Evolutionary conservation across 2,113 vertebrate genomes (phyloP), one percentile per base, ranked within the genome.

Genomic region (Platycercus adscitus): DNA sequence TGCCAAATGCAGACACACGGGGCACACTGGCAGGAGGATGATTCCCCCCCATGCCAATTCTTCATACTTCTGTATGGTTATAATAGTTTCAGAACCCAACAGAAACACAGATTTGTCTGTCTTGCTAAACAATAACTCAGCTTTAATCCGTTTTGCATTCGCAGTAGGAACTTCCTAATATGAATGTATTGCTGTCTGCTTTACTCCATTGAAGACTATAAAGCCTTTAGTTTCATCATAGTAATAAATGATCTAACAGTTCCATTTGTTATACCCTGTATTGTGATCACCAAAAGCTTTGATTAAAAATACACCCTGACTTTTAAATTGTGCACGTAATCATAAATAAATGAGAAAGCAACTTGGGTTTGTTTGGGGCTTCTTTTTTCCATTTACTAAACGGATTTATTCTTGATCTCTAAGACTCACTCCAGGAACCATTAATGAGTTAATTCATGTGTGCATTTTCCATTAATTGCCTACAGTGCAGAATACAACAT

Each of bases 111-210:
- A 82, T 95, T 97, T 87, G 73, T 91, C 88, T 41, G 49, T 66
- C 89, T 68, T 92, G 60, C 87, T 73, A 88, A 97, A 86, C 58
- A 73, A 24, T 79, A 95, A 69, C 95, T 97, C 96, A 90, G 47
- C 58, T 95, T 94, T 95, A 91, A 88, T 92, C 94, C 56, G 73
- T 87, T 95, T 96, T 96, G 97, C 44, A 63, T 92, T 94, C 94
- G 83, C 85, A 94, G 75, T 90, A 91, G 93, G 83, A 96, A 71
- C 71, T 64, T 81, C 52, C 71, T 91, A 75, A 68, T 91, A 69
- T 44, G 66, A 96, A 89, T 7, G 29, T 85, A 86, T 91, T 96
- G 83, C 77, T 95, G 84, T 90, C 65, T 82, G 35, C 68, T 79
- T 93, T 78, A 86, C 47, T 70, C 81, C 56, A 61, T 69, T 91